Evolutionary conservation across 2,888 invertebrate species (phyloP), one percentile per base, ranked within the genome.

Genomic region (Euzetes globulus): DNA sequence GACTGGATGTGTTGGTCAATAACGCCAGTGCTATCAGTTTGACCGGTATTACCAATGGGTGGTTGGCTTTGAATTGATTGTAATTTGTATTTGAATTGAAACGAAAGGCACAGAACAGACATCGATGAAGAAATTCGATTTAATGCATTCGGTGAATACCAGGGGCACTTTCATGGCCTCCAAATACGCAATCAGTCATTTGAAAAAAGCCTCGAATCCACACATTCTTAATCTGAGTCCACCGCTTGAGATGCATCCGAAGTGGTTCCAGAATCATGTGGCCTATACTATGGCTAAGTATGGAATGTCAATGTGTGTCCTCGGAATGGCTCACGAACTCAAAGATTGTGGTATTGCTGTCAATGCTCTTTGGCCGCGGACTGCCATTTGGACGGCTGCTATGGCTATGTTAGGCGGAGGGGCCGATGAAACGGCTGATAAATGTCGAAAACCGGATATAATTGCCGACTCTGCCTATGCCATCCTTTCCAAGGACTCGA

Each of bases 231-330:
- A 97, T 83, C 85, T 98, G 72, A 95, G 95, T 29, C 98, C 98
- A 1, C 98, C 98, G 0, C 85, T 98, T 22, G 92, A 90, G 82
- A 87, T 98, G 89, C 87, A 88, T 79, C 88, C 93, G 0, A 85
- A 88, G 79, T 98, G 98, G 98, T 95, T 98, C 82, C 87, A 88
- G 72, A 86, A 90, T 78, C 92, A 96, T 83, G 91, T 94, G n/a
- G 97, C 96, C 0, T 98, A 99, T 83, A 96, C 97, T 0, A 97
- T 97, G 90, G 94, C 98, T 2, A 98, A 98, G 82, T 98, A 94
- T 82, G 97, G 96, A 27, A 97, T 97, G 97, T 95, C 95, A 0
- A 92, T 98, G 94, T 97, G 96, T 83, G 95, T 92, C 1, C 85
- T 98, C 17, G 97, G 98, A 19, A 95, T 97, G 94, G 88, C 94